Base-by-base conservation (phyloP, 2,113 vertebrate genomes). In the Spea multiplicata region DNA sequence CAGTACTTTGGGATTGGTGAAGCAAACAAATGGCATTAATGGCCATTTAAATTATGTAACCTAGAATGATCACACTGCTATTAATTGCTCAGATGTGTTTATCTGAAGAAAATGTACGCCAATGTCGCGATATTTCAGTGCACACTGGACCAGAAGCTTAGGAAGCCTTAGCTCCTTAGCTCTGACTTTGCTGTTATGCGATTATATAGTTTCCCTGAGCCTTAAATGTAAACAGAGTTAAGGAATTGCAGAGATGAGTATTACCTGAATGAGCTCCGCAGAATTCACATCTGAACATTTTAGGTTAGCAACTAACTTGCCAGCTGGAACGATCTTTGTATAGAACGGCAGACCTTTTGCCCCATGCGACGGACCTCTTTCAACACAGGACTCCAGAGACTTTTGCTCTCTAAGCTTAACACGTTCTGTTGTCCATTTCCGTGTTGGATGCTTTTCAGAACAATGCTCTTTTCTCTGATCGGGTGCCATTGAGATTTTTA, bases 291-390 rank as follows among this genome's bases (percentile, higher is more conserved):
- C 88, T 86, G 84, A 83, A 88, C 84, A 90, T 86, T 83, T 86
- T 86, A 86, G 91, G 79, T 87, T 87, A 86, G 93, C 95, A 69
- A 91, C 90, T 75, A 98, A 91, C 83, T 91, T 91, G 55, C 96
- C 97, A 0, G 95, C 93, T 73, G 95, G 91, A 69, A 91, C 92
- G 86, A 94, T 65, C 47, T 91, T 91, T n/a, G 91, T 88, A 70
- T 95, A 92, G 83, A 96, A 96, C 64, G 97, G 96, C 82, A 97
- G 88, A 71, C 89, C 93, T 91, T 89, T 90, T 72, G 76, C 92
- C 80, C 85, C 88, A 82, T 83, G 92, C 81, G 90, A 78, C 78
- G 76, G 82, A 81, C 84, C 84, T 78, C 86, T 88, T 87, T 89
- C 16, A 75, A 83, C 70, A 76, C 85, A 83, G 86, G 88, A 86